These are phyloP conservation scores for Tetragonisca angustula DNA, from an alignment of 2,888 invertebrate species.

Conservation along the genomic window DNA sequence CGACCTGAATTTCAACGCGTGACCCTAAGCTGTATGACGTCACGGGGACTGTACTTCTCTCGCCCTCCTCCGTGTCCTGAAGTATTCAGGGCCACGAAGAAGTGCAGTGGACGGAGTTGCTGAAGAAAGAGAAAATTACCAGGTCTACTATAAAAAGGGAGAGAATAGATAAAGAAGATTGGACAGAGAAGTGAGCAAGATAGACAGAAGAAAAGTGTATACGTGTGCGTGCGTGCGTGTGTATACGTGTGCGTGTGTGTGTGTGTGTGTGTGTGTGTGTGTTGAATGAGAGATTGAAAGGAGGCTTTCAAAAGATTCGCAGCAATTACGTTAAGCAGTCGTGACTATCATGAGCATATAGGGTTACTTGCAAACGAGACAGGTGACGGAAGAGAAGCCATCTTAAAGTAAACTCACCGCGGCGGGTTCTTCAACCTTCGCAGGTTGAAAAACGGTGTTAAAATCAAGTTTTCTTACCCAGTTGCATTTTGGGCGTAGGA, in stretches of 20 bases:
- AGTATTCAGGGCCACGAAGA: constrained; percentile 61
- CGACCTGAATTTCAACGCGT: constrained; percentile 77
- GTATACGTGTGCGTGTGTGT: too few relatives aligned
- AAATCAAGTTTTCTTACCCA: not conserved
- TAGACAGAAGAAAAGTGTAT: not conserved
- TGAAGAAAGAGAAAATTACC: constrained; percentile 33
- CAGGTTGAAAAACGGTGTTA: not conserved
- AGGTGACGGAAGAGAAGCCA: constrained; percentile 11
- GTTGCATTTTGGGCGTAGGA: not conserved
- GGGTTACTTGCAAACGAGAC: constrained; percentile 56
- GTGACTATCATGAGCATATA: constrained; percentile 57
- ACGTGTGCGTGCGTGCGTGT: not conserved
- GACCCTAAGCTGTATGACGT: constrained; percentile 75
- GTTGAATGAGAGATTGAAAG: constrained; percentile 30
- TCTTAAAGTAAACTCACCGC: constrained; percentile 25
- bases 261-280: not conserved
- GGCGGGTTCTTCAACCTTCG: constrained; percentile 21
- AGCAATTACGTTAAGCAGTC: constrained; percentile 70
- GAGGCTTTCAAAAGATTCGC: constrained; percentile 58
- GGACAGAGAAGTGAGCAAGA: constrained; percentile 3
- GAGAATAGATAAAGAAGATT: constrained; percentile 18
- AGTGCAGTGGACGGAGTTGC: constrained; percentile 44
- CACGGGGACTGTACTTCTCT: constrained; percentile 67
- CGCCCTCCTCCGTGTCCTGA: constrained; percentile 41
- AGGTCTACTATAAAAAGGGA: constrained; percentile 20